Conservation (phyloP, 1,140 invertebrate species). For the Heterodera carotae region DNA sequence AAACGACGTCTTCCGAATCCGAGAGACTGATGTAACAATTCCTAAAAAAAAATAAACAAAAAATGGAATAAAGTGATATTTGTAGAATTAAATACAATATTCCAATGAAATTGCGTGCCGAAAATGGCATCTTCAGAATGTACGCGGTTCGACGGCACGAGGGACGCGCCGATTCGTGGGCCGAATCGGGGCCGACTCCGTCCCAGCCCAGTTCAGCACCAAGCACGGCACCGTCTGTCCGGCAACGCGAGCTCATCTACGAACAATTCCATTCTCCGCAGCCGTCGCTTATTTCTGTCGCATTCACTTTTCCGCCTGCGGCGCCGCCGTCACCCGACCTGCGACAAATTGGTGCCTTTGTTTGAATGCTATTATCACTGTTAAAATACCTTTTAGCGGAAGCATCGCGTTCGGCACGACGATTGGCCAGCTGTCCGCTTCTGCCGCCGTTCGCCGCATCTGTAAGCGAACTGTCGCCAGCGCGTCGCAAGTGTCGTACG, state of each 20-base stretch:
- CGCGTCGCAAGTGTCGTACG: conserved; percentile 25
- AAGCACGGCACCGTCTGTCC: conserved; percentile 58
- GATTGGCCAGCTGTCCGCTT: conserved; percentile 47
- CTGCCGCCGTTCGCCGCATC: background rate
- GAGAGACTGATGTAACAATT: conserved; percentile 20
- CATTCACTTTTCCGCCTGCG: conserved; percentile 45
- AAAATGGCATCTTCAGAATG: conserved; percentile 43
- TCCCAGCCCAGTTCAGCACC: conserved; percentile 51
- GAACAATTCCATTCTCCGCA: conserved; percentile 55
- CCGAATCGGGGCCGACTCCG: conserved; percentile 33
- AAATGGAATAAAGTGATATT: background rate
- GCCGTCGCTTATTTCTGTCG: conserved; percentile 58
- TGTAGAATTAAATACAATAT: conserved; percentile 18
- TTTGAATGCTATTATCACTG: too few species aligned
- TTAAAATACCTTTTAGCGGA: conserved; percentile 53
- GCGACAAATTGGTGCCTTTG: conserved; percentile 55
- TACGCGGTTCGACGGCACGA: conserved; percentile 28
- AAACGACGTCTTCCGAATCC: conserved; percentile 23
- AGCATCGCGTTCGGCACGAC: conserved; percentile 38
- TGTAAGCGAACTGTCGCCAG: background rate
- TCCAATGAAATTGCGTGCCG: too few species aligned
- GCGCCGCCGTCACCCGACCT: conserved; percentile 50
- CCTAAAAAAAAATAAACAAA: conserved; percentile 1
- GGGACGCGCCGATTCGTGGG: conserved; percentile 48
- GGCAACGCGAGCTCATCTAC: conserved; percentile 53